Evolutionary conservation across 2,888 invertebrate genomes (phyloP).

Genomic region (Thelaira solivaga): DNA sequence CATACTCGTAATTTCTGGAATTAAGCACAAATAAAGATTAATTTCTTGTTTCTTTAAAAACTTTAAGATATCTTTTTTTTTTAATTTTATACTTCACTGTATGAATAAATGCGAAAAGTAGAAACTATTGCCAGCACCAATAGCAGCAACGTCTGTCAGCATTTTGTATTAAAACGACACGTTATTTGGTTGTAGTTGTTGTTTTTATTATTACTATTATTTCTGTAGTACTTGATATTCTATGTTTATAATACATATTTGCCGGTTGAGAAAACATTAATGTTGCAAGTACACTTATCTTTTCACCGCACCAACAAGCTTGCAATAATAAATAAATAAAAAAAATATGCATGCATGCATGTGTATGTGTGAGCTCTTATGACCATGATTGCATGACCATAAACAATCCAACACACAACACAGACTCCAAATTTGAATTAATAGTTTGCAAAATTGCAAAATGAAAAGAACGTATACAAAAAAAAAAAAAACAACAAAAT

Average conservation of each 20-base stretch:
- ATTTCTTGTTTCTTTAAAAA: no score
- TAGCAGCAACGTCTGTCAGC: no score
- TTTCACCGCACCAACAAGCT: background rate
- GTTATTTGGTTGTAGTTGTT: slow-evolving; percentile 28
- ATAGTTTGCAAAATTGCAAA: slow-evolving; percentile 37
- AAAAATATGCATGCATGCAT: slow-evolving; percentile 2
- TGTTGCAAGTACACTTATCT: slow-evolving; percentile 40
- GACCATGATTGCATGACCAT: slow-evolving; percentile 52
- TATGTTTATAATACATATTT: slow-evolving; percentile 43
- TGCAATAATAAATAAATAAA: background rate
- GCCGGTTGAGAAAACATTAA: slow-evolving; percentile 55
- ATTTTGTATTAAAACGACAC: slow-evolving; percentile 52
- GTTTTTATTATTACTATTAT: background rate
- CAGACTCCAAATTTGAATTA: slow-evolving; percentile 51
- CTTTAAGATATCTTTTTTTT: background rate
- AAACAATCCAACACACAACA: slow-evolving; percentile 20
- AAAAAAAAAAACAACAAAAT: background rate
- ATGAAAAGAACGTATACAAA: background rate
- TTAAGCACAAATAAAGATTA: no score
- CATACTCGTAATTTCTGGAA: no score
- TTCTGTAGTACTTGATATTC: slow-evolving; percentile 11
- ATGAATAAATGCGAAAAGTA: slow-evolving; percentile 9
- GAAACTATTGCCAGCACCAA: slow-evolving; percentile 34
- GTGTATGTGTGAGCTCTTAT: no score
- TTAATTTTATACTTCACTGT: slow-evolving; percentile 1